Conservation (phyloP, 2,888 invertebrate genomes). For the Aelia acuminata region DNA sequence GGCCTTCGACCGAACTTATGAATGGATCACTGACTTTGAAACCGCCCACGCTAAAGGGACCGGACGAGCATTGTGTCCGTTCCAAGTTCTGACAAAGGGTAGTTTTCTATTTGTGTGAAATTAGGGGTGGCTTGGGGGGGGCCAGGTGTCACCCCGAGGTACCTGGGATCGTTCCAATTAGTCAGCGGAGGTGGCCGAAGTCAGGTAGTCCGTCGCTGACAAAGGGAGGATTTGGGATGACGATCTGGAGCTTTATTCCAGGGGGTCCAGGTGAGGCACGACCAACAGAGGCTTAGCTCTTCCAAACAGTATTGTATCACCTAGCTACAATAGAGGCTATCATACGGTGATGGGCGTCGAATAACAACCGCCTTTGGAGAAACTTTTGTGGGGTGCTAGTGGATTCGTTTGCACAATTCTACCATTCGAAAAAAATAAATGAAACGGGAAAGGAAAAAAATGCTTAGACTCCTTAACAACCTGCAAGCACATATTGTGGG, state of each 20-base stretch:
- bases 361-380: not conserved
- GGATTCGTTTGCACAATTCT: not conserved
- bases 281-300: constrained; percentile 12
- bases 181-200: constrained; percentile 56
- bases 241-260: constrained; percentile 19
- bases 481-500: too few relatives aligned
- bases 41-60: constrained; percentile 57
- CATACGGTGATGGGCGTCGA: constrained; percentile 18
- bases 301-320: constrained; percentile 32
- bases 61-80: constrained; percentile 52
- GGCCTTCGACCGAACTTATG: not conserved
- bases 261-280: constrained; percentile 48
- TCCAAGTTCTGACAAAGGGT: constrained; percentile 31
- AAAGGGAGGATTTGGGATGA: constrained; percentile 53
- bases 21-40: constrained; percentile 51
- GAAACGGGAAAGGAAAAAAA: not conserved
- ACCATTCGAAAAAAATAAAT: not conserved
- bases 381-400: not conserved
- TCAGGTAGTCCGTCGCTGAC: constrained; percentile 49
- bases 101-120: constrained; percentile 56
- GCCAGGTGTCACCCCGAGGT: constrained; percentile 48
- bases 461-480: not conserved
- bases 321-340: not conserved
- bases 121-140: constrained; percentile 47
- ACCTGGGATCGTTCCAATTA: constrained; percentile 55